Conservation (phyloP, 2,888 invertebrate species). For the Phorcus lineatus region DNA sequence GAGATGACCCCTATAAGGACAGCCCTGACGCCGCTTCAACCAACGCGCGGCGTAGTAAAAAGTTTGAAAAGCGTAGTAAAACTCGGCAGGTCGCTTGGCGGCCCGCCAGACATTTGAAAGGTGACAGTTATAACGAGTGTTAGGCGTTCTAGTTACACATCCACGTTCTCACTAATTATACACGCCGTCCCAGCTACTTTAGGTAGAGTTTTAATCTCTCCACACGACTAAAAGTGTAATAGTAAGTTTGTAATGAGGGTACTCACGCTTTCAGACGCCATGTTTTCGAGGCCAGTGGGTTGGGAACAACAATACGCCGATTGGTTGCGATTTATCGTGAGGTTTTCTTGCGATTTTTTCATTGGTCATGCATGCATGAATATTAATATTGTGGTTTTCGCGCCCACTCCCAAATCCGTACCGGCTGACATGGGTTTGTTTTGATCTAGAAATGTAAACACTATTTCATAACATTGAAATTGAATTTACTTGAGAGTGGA, state of each 20-base stretch:
- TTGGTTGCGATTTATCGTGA: constrained; percentile 42
- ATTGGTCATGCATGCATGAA: constrained; percentile 35
- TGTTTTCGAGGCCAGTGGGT: constrained; percentile 51
- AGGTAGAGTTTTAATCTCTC: not conserved
- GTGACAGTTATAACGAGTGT: not conserved
- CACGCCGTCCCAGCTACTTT: not conserved
- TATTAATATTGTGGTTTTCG: constrained; percentile 31
- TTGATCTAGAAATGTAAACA: constrained; percentile 4
- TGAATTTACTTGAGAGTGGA: not conserved
- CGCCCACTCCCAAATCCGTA: constrained; percentile 35
- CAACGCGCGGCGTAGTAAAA: not conserved
- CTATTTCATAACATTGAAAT: not conserved
- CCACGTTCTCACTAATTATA: not conserved
- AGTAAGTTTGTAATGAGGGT: constrained; percentile 43
- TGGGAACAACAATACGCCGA: constrained; percentile 38
- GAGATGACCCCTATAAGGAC: too few relatives aligned
- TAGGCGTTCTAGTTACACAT: not conserved
- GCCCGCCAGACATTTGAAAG: not conserved
- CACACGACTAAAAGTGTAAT: constrained; percentile 31
- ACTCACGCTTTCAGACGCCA: constrained; percentile 71
- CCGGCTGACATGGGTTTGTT: constrained; percentile 30
- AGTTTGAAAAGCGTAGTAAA: constrained; percentile 15
- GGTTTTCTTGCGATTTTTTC: constrained; percentile 33
- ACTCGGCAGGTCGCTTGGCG: not conserved
- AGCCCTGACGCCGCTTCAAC: not conserved